Percentiles rank a stretch among this genome's conserved stretches.
Evolutionary conservation across 2,888 invertebrate species (phyloP).

Genomic region (Euclidia mi): DNA sequence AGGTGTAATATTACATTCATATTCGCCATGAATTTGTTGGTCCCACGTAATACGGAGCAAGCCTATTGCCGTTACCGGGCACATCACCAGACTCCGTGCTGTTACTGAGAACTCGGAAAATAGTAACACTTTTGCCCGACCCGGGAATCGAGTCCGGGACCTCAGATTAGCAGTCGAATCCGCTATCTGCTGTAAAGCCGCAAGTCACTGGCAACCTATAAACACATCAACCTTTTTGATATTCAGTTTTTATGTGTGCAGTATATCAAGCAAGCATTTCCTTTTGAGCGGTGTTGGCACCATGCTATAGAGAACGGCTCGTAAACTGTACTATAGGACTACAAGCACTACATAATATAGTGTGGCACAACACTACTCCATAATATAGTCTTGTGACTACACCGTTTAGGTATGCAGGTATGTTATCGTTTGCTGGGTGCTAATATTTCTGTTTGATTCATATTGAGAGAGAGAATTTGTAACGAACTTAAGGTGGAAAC

Average conservation of each 20-base stretch:
- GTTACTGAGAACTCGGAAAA: too few species aligned
- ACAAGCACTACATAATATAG: constrained; percentile 11
- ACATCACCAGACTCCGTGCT: too few species aligned
- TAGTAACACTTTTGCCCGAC: too few species aligned
- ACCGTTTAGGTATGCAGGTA: constrained; percentile 16
- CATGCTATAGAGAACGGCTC: constrained; percentile 21
- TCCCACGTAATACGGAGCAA: too few species aligned
- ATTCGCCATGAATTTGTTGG: too few species aligned
- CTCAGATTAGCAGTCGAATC: too few species aligned
- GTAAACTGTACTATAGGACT: constrained; percentile 17
- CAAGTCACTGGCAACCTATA: constrained; percentile 4
- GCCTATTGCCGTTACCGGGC: too few species aligned
- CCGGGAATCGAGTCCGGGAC: too few species aligned
- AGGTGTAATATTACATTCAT: too few species aligned
- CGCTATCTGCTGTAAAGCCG: neutral
- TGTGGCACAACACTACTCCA: constrained; percentile 14
- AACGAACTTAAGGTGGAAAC: too few species aligned
- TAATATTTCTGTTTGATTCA: constrained; percentile 3
- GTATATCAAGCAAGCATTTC: constrained; percentile 32
- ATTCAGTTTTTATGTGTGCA: constrained; percentile 18
- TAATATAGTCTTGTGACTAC: constrained; percentile 6
- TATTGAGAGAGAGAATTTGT: neutral
- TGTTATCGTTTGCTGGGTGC: constrained; percentile 2
- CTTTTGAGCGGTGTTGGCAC: constrained; percentile 32
- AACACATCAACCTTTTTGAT: constrained; percentile 14